These are phyloP conservation scores for Leptinotarsa texana DNA, from an alignment of 1,140 invertebrate species.

Conservation along the genomic window DNA sequence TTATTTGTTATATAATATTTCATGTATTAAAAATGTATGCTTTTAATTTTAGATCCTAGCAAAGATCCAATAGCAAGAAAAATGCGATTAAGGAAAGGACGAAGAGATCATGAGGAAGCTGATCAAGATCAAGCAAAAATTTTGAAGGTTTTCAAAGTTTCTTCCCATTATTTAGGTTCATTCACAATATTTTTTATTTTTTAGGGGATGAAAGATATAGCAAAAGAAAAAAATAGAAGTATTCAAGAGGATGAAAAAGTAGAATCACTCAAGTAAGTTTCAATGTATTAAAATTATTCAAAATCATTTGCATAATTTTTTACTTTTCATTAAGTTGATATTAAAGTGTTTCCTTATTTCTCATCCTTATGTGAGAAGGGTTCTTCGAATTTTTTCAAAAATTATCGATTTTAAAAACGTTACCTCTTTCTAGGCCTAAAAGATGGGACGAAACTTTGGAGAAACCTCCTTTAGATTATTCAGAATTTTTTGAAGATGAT, in stretches of 20 bases:
- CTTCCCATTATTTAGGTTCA: not conserved
- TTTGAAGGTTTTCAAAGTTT: slow-evolving; percentile 66
- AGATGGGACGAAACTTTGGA: slow-evolving; percentile 93
- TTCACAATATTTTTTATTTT: slow-evolving; percentile 36
- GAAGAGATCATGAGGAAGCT: slow-evolving; percentile 75
- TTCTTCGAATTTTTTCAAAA: too few species aligned
- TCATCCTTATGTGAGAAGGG: too few species aligned
- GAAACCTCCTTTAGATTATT: slow-evolving; percentile 97
- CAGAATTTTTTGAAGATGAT: slow-evolving; percentile 98
- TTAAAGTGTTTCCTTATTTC: too few species aligned
- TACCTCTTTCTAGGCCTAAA: slow-evolving; percentile 66
- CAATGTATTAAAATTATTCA: not conserved
- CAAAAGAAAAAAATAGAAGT: slow-evolving; percentile 82
- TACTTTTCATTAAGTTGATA: too few species aligned
- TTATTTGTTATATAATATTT: too few species aligned
- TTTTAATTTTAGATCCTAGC: slow-evolving; percentile 58
- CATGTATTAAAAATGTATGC: too few species aligned
- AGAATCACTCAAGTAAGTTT: slow-evolving; percentile 69
- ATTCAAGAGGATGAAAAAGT: slow-evolving; percentile 65
- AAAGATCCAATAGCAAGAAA: slow-evolving; percentile 92
- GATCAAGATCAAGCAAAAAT: slow-evolving; percentile 95
- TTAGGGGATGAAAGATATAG: slow-evolving; percentile 95
- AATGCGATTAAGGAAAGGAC: slow-evolving; percentile 77
- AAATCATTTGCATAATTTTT: too few species aligned
- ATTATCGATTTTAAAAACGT: too few species aligned